A percentile compares a stretch with the other conserved stretches of the same genome.
phyloP scores from a whole-genome alignment of 2,888 invertebrate species.

The Drosophila mercatorum region DNA sequence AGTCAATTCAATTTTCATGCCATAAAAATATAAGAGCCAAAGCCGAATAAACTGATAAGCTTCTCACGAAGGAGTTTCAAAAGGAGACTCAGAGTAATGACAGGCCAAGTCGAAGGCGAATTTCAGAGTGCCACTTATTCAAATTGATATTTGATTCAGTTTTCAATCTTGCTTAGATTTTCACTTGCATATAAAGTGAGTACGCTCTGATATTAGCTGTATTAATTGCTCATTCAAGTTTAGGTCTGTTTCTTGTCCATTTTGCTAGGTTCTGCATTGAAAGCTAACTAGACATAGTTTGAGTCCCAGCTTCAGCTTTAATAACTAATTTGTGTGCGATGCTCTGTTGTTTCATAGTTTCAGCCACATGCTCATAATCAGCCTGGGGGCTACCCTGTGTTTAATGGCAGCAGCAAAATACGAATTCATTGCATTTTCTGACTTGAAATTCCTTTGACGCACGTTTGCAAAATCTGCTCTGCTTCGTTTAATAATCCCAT shows the following conservation, averaged over 20 bases:
- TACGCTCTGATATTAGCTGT: not conserved
- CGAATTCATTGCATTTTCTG: not conserved
- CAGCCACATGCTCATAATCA: not conserved
- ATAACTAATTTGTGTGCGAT: not conserved
- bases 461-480: constrained; percentile 17
- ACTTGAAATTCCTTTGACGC: constrained; percentile 3
- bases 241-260: not conserved
- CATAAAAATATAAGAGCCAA: not conserved
- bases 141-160: not conserved
- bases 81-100: too few relatives aligned
- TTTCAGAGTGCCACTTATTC: not conserved
- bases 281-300: not conserved
- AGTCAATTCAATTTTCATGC: not conserved
- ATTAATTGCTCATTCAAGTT: not conserved
- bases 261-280: not conserved
- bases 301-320: not conserved
- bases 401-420: not conserved
- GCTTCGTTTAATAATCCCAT: constrained; percentile 29
- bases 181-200: not conserved
- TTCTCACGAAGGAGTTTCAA: too few relatives aligned
- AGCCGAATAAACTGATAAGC: not conserved
- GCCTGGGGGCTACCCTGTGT: not conserved
- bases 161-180: too few relatives aligned
- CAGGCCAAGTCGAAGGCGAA: too few relatives aligned
- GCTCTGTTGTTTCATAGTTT: not conserved